Percentiles rank a stretch among this genome's conserved stretches.
Conservation (phyloP, 2,797 vertebrate species). For the Gephyroberyx darwinii region DNA sequence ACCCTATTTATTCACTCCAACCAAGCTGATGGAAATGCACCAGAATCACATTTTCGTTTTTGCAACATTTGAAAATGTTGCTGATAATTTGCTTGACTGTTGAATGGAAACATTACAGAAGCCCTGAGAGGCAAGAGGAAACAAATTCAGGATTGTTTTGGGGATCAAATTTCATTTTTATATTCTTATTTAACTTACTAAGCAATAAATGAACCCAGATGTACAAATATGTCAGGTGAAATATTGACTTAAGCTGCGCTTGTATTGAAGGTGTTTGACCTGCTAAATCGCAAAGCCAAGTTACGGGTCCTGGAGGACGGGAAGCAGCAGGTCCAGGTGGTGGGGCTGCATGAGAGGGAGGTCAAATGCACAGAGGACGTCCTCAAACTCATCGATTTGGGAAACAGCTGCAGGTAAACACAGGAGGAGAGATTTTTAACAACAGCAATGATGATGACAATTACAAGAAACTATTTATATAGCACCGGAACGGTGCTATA, state of each 20-base stretch:
- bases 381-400: slow-evolving; percentile 96
- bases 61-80: not conserved
- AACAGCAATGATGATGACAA: not conserved
- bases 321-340: slow-evolving; percentile 98
- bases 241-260: not conserved
- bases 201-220: not conserved
- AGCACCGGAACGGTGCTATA: no score
- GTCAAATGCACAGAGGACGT: slow-evolving; percentile 98
- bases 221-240: not conserved
- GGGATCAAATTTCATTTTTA: not conserved
- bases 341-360: slow-evolving; percentile 94
- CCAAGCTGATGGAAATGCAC: not conserved
- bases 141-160: no score
- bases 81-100: no score
- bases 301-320: slow-evolving; percentile 96
- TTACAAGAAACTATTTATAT: no score
- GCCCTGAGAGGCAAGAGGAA: no score
- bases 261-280: slow-evolving; percentile 90
- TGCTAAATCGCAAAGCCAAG: slow-evolving; percentile 95
- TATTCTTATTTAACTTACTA: not conserved
- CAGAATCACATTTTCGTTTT: not conserved
- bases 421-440: not conserved
- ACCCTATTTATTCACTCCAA: not conserved
- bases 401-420: slow-evolving; percentile 95
- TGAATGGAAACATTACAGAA: no score